Conservation (phyloP, 2,113 vertebrate genomes). For the Lathamus discolor region DNA sequence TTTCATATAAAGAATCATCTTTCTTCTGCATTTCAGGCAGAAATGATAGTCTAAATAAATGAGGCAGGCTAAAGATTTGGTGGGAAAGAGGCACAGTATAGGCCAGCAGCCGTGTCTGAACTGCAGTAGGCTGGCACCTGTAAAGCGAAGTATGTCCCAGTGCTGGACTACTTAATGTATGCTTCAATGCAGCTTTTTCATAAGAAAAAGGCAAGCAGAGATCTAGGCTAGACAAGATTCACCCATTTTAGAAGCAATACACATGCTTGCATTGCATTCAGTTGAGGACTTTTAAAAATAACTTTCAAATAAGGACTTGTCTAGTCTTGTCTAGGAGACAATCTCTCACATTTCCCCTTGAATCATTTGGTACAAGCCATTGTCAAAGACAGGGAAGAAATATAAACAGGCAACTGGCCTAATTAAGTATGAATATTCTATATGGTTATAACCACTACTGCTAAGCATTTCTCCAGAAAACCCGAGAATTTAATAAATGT, state of each 20-base stretch:
- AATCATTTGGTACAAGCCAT: background rate
- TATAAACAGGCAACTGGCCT: background rate
- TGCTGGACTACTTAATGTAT: background rate
- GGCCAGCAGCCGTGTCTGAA: background rate
- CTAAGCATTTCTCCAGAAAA: conserved; percentile 43
- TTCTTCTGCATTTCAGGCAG: background rate
- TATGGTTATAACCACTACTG: background rate
- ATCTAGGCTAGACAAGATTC: background rate
- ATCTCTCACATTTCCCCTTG: background rate
- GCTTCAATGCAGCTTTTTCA: background rate
- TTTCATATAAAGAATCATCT: background rate
- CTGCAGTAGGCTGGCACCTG: accelerated
- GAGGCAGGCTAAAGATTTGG: background rate
- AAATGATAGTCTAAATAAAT: background rate
- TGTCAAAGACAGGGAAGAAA: background rate
- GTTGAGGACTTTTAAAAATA: background rate
- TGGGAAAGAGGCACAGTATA: background rate
- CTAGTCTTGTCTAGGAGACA: background rate
- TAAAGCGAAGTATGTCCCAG: background rate
- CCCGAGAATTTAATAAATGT: conserved; percentile 22
- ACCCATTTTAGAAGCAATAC: background rate
- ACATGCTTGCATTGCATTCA: background rate
- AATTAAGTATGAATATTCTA: background rate
- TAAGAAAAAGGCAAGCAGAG: background rate
- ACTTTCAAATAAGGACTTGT: background rate